Base-by-base conservation (phyloP, 2,888 invertebrate species). In the Drosophila cracens region DNA sequence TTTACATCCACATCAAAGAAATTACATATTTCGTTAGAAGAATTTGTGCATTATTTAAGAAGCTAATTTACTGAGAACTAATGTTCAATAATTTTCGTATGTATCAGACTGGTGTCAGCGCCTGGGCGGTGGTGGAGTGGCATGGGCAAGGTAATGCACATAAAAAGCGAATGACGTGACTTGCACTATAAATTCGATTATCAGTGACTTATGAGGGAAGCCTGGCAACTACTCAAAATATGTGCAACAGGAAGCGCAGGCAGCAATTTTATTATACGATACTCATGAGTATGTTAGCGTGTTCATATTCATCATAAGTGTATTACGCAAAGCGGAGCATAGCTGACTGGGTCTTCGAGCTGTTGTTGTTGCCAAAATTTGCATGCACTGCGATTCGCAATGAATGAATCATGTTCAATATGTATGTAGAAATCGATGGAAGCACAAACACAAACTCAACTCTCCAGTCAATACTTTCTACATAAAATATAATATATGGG, bases 381-480 rank as follows among this genome's bases (percentile, higher is more conserved):
- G 84, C 83, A 83, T 87, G 70, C 63, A 58, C 63, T 81, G 81
- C 72, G 68, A 58, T 57, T 65, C 62, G 62, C 58, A 85, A 78
- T 88, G 88, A 87, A 88, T 86, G 87, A 83, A 83, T 87, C 81
- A 83, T 62, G 68, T 48, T 75, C 69, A 75, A 81, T 77, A 73
- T 71, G 68, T 71, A 78, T 74, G 72, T 21, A 88, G 76, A 60
- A 79, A 76, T 85, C 82, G 83, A 83, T 86, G 53, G 40, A 64
- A 53, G 62, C 62, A 57, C 69, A 65, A 67, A 71, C 57, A 21
- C 34, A 25, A 25, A 34, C 58, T n/a, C 51, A 58, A 36, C 46
- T 38, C 38, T 46, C 29, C 43, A 53, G 48, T 62, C 33, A 68
- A 58, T 53, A 21, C 52, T 11, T 33, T 40, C 56, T 40, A 48